These are phyloP conservation scores for Petrocephalus zakoni DNA, from an alignment of 2,113 vertebrate genomes.

Conservation along the genomic window DNA sequence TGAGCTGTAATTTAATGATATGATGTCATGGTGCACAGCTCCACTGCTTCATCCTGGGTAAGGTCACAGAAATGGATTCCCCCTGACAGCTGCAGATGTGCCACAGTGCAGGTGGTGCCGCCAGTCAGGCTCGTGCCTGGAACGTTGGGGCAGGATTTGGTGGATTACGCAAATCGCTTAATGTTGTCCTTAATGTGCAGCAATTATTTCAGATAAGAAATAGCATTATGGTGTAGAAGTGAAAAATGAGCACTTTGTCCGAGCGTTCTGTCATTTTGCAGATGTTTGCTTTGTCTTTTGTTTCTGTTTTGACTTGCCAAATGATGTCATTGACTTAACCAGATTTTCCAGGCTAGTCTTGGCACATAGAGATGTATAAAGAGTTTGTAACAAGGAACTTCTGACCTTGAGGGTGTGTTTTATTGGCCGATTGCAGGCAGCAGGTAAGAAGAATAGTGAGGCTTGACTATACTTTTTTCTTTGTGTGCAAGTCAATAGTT, in stretches of 20 bases:
- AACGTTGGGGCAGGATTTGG: conserved; percentile 47
- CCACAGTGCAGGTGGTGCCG: neutral
- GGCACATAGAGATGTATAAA: neutral
- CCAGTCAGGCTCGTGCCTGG: neutral
- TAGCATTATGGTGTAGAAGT: neutral
- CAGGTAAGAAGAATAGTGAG: neutral
- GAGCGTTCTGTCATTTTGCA: neutral
- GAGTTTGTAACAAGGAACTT: neutral
- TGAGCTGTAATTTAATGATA: neutral
- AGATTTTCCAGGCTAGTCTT: neutral
- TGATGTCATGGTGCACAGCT: neutral
- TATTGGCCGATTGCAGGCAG: neutral
- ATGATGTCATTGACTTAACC: neutral
- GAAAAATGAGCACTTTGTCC: neutral
- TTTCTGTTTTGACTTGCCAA: neutral
- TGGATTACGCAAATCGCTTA: conserved; percentile 51
- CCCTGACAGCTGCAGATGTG: neutral
- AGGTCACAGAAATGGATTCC: conserved; percentile 15
- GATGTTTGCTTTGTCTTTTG: conserved; percentile 5
- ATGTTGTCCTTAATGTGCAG: conserved; percentile 43
- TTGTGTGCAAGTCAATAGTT: neutral
- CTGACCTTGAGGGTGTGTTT: neutral
- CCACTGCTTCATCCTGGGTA: neutral
- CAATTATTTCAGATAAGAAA: conserved; percentile 36
- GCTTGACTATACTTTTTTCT: neutral